Base-by-base conservation (phyloP, 2,797 vertebrate species). In the Miichthys miiuy region DNA sequence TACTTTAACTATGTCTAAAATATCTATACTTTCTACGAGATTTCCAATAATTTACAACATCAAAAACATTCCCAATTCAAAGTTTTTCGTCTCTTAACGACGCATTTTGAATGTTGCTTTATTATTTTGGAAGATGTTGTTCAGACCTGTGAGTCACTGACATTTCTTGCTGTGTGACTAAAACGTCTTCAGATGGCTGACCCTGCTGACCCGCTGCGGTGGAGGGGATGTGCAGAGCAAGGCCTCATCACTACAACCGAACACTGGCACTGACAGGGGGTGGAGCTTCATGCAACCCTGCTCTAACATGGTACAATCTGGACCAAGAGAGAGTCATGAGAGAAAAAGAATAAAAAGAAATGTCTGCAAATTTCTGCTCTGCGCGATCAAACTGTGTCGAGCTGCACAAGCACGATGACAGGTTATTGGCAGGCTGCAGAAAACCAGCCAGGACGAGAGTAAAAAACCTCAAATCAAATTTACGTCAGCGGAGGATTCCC, bases 281-380 rank as follows among this genome's bases (percentile, higher is more conserved):
- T 85, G 89, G 88, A 75, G 86, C 78, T 73, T 46, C 80, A 75
- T 17, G 54, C 71, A 80, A 61, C 67, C 52, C 62, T 11, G 52
- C 68, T 14, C 57, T n/a, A 38, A 79, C 55, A 41, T 64, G 55
- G 63, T 67, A 83, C 88, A 88, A 84, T 85, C 82, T 89, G 80
- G 70, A 71, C 58, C 38, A 1, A 11, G 11, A n/a, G 44, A 72
- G n/a, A 6, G 47, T 12, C 47, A 21, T 2, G 0, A 2, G 52
- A 72, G 50, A 27, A 50, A 38, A 66, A 56, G 17, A 47, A 67
- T 14, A 38, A 38, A 81, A 67, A 83, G 30, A 18, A 65, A 73
- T 0, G 34, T 8, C 17, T 17, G 10, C 71, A 82, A 27, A 67
- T 69, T 0, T 73, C 58, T 66, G 52, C 46, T 17, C 18, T 0